These are phyloP conservation scores for Rachycentron canadum DNA, from an alignment of 2,797 vertebrate species.

Conservation along the genomic window DNA sequence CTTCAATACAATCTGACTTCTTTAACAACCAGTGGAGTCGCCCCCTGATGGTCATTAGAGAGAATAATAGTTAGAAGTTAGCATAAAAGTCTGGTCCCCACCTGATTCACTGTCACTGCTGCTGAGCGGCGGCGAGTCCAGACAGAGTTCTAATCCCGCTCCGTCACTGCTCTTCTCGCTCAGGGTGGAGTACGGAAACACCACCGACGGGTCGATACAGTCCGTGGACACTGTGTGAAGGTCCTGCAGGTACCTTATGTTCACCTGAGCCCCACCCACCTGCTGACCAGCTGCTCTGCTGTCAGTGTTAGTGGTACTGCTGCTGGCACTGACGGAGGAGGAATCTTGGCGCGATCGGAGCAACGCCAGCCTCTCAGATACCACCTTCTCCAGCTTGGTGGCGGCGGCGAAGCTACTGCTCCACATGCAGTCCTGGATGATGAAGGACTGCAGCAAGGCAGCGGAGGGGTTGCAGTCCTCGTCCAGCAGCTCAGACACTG, in stretches of 20 bases:
- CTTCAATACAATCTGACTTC: too few species aligned
- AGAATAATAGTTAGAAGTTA: too few species aligned
- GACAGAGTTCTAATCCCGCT: conserved; percentile 14
- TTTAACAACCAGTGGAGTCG: too few species aligned
- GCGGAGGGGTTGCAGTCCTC: conserved; percentile 89
- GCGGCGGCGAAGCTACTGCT: conserved; percentile 93
- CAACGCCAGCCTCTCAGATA: conserved; percentile 90
- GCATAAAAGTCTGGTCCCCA: conserved; percentile 35
- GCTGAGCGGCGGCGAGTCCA: conserved; percentile 59
- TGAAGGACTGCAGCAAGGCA: conserved; percentile 90
- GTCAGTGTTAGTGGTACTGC: rapidly evolving
- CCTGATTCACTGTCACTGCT: conserved; percentile 69
- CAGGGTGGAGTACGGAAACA: conserved; percentile 88
- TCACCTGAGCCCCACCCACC: conserved; percentile 1
- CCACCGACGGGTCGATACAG: conserved; percentile 90
- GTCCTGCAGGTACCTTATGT: conserved; percentile 74
- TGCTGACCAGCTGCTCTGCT: background rate
- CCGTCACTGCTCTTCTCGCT: conserved; percentile 54
- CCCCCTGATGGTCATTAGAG: too few species aligned
- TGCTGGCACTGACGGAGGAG: background rate
- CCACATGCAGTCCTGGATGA: conserved; percentile 98
- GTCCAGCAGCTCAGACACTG: conserved; percentile 85
- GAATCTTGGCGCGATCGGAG: conserved; percentile 84
- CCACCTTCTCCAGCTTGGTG: conserved; percentile 89
- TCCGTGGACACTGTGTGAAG: conserved; percentile 82